Evolutionary conservation across 2,797 vertebrate species (phyloP).

Genomic region (Lutjanus argentimaculatus): DNA sequence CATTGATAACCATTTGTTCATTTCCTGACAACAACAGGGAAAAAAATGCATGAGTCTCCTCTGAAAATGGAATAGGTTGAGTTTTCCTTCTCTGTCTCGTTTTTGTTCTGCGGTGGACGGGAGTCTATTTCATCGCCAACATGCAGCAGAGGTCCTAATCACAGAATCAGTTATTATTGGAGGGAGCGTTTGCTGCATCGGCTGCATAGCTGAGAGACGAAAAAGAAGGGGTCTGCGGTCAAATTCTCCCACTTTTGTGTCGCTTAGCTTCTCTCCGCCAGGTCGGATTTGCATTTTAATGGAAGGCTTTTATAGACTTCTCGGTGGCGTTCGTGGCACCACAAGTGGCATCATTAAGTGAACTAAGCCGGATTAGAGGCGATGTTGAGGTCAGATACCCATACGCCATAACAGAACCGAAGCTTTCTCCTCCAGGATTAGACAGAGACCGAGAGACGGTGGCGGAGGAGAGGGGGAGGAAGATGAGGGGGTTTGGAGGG

Average conservation of each 20-base stretch:
- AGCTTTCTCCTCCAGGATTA: conserved; percentile 93
- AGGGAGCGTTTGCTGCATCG: conserved; percentile 85
- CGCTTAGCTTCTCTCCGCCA: conserved; percentile 90
- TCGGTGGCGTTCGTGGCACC: conserved; percentile 92
- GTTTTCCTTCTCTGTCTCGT: conserved; percentile 69
- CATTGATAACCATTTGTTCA: conserved; percentile 99
- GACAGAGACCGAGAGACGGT: conserved; percentile 84
- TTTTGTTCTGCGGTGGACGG: conserved; percentile 86
- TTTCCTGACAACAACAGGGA: conserved; percentile 98
- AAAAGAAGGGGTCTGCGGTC: conserved; percentile 82
- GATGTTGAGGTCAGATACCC: conserved; percentile 97
- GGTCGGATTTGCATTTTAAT: conserved; percentile 99
- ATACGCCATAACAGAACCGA: conserved; percentile 88
- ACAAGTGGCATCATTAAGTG: conserved; percentile 99
- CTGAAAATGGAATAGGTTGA: conserved; percentile 90
- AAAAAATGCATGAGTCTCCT: conserved; percentile 88
- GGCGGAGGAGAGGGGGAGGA: conserved; percentile 77
- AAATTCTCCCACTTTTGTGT: conserved; percentile 95
- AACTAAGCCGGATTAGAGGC: conserved; percentile 99
- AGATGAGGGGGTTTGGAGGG: conserved; percentile 31
- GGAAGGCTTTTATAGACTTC: conserved; percentile 99
- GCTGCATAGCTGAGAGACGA: conserved; percentile 75
- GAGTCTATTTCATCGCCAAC: conserved; percentile 90
- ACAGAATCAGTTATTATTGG: conserved; percentile 94
- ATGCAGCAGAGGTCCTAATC: conserved; percentile 92